Evolutionary conservation across 2,888 invertebrate species (phyloP).

Genomic region (Nomada hirtipes): DNA sequence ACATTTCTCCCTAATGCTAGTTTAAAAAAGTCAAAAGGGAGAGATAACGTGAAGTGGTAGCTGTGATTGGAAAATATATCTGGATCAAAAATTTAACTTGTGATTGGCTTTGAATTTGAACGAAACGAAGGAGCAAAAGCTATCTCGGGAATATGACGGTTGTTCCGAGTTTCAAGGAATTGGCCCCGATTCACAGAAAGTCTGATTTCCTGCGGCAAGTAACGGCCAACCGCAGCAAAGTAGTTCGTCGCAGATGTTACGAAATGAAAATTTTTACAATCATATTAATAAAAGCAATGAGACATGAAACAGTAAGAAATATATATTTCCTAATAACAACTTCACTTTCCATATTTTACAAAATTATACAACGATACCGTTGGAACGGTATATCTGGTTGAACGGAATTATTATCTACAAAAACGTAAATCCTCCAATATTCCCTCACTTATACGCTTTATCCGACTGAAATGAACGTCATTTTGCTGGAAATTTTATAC

Average conservation of each 20-base stretch:
- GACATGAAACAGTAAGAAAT: slow-evolving; percentile 6
- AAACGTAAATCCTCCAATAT: neutral
- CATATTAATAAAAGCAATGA: slow-evolving; percentile 21
- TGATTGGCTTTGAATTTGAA: slow-evolving; percentile 37
- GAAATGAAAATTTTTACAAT: slow-evolving; percentile 52
- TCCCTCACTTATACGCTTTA: no score
- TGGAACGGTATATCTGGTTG: neutral
- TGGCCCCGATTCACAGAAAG: slow-evolving; percentile 35
- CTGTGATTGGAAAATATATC: slow-evolving; percentile 23
- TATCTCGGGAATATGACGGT: slow-evolving; percentile 37
- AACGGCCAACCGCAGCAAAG: slow-evolving; percentile 41
- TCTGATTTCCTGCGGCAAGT: slow-evolving; percentile 37
- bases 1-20: no score
- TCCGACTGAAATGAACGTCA: no score
- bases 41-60: no score
- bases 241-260: slow-evolving; percentile 47
- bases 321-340: neutral
- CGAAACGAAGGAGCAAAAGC: slow-evolving; percentile 34
- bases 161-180: slow-evolving; percentile 50
- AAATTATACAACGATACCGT: neutral
- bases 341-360: neutral
- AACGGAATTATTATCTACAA: neutral
- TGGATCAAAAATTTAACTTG: slow-evolving; percentile 4
- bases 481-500: no score
- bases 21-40: no score